Evolutionary conservation across 2,888 invertebrate species (phyloP).

Genomic region (Cylloceria caligata): DNA sequence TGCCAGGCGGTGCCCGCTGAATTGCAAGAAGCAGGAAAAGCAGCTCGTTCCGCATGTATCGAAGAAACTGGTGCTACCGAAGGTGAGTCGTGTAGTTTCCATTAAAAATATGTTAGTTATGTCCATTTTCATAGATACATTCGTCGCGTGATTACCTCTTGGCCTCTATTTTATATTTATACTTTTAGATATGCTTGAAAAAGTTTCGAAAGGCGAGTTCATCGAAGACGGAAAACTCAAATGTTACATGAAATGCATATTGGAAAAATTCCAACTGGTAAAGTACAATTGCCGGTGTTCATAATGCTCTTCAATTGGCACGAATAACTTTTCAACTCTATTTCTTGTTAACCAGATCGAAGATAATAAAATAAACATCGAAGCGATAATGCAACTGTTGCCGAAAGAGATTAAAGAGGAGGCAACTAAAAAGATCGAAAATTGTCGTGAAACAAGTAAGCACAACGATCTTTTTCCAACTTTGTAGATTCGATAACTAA

Average conservation of each 20-base stretch:
- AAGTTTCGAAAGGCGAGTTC: constrained; percentile 71
- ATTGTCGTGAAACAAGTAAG: constrained; percentile 70
- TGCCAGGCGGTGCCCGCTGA: constrained; percentile 63
- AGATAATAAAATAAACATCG: constrained; percentile 64
- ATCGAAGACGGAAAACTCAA: constrained; percentile 70
- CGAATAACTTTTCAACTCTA: neutral
- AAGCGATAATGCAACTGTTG: constrained; percentile 65
- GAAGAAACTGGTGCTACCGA: constrained; percentile 65
- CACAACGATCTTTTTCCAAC: constrained; percentile 16
- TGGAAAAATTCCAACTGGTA: constrained; percentile 75
- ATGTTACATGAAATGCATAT: constrained; percentile 77
- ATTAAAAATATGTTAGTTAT: neutral
- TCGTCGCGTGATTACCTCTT: no score
- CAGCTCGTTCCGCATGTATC: constrained; percentile 69
- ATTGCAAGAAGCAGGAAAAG: constrained; percentile 64
- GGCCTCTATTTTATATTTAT: neutral
- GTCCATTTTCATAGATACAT: no score
- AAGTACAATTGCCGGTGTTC: neutral
- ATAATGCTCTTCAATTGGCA: neutral
- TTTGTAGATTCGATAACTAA: constrained; percentile 3
- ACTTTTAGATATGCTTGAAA: constrained; percentile 71
- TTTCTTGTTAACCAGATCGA: constrained; percentile 37
- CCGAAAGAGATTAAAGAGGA: constrained; percentile 67
- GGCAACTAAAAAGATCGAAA: constrained; percentile 66
- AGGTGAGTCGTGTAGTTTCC: constrained; percentile 64